Conservation (phyloP, 2,113 vertebrate genomes). For the Nycticryphes semicollaris region DNA sequence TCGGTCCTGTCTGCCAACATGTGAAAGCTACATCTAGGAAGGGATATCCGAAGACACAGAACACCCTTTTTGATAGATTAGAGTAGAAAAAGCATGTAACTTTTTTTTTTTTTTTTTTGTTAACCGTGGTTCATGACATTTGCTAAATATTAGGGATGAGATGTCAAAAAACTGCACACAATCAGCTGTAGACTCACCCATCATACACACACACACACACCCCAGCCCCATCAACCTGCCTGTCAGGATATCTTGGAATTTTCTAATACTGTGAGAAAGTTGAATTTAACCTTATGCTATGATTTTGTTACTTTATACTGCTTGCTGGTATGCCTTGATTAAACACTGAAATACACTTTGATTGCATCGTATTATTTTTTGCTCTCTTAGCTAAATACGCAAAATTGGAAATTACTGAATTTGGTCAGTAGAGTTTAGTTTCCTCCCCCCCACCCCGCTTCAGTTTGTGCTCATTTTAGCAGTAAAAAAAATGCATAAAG, state of each 20-base stretch:
- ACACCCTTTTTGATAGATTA: neutral
- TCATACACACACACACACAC: too few relatives aligned
- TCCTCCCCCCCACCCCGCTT: accelerated
- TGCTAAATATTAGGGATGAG: neutral
- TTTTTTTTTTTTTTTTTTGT: neutral
- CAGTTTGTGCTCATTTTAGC: neutral
- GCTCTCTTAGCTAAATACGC: neutral
- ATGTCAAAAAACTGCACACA: neutral
- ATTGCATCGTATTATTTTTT: neutral
- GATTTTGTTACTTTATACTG: neutral
- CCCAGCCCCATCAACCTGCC: neutral
- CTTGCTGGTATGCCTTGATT: neutral
- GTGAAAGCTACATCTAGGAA: neutral
- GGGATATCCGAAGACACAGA: neutral
- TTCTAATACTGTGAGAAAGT: neutral
- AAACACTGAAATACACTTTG: neutral
- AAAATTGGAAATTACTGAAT: neutral
- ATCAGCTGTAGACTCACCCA: neutral
- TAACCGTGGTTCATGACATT: neutral
- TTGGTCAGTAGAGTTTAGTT: neutral
- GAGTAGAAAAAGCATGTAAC: neutral
- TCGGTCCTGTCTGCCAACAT: neutral
- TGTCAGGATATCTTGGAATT: neutral
- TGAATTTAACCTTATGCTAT: neutral
- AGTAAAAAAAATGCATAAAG: neutral